A percentile compares a stretch with the other conserved stretches of the same genome.
Evolutionary conservation across 2,113 vertebrate species (phyloP).

Genomic region (Halcyon senegalensis): DNA sequence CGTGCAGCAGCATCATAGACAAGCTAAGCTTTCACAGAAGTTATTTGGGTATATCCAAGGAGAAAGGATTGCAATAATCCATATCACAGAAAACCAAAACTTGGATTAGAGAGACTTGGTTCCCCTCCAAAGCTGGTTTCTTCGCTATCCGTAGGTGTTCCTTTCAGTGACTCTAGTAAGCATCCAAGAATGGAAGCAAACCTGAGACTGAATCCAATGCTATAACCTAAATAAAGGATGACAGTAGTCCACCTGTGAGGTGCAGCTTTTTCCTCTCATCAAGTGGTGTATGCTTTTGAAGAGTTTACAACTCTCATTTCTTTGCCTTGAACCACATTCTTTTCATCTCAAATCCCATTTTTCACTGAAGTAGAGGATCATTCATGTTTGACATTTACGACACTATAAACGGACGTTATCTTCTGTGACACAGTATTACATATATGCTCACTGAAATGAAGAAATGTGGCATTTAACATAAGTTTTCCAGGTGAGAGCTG

Average conservation of each 20-base stretch:
- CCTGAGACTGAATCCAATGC: neutral
- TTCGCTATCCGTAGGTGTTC: neutral
- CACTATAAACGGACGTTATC: rapidly evolving
- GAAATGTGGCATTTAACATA: neutral
- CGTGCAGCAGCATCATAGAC: neutral
- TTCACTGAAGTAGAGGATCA: neutral
- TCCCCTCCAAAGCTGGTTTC: neutral
- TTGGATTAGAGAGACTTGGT: neutral
- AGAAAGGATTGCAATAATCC: neutral
- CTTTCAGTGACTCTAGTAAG: neutral
- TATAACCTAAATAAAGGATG: neutral
- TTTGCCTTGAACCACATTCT: neutral
- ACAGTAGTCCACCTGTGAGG: neutral
- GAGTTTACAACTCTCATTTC: neutral
- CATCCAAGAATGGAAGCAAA: neutral
- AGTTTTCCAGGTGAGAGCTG: neutral
- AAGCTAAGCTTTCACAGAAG: neutral
- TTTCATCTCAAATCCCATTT: conserved; percentile 17
- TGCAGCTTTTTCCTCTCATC: neutral
- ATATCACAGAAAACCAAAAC: neutral
- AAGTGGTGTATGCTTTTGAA: neutral
- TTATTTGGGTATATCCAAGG: neutral
- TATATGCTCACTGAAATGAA: neutral
- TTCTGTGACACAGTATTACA: neutral
- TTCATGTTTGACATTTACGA: neutral